Evolutionary conservation across 2,888 invertebrate species (phyloP).

Genomic region (Pristionchus arcanus): DNA sequence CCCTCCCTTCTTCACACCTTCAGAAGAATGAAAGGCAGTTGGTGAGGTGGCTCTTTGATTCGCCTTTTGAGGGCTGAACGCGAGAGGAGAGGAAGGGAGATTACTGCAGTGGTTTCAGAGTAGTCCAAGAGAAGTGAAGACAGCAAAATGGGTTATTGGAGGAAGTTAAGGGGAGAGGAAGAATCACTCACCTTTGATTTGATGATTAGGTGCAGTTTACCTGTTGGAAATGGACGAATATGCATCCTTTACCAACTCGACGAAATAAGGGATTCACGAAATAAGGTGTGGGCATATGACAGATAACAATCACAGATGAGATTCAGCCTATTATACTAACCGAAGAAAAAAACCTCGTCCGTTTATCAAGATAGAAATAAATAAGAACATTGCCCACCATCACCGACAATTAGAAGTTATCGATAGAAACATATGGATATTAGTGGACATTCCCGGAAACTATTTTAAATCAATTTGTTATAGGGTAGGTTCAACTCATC

Average conservation of each 20-base stretch:
- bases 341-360: too few species aligned
- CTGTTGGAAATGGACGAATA: background rate
- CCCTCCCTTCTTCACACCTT: constrained; percentile 15
- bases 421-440: too few species aligned
- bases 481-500: too few species aligned
- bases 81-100: constrained; percentile 23
- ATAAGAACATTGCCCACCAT: too few species aligned
- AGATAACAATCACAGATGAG: too few species aligned
- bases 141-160: background rate
- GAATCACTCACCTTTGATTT: constrained; percentile 23
- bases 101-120: background rate
- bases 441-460: background rate
- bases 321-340: too few species aligned
- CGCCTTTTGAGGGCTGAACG: constrained; percentile 15
- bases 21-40: background rate
- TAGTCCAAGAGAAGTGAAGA: background rate
- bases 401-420: too few species aligned
- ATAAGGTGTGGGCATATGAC: too few species aligned
- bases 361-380: too few species aligned
- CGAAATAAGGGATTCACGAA: background rate
- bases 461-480: too few species aligned
- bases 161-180: background rate
- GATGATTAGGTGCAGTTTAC: background rate
- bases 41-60: constrained; percentile 17
- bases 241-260: background rate